Evolutionary conservation across 1,140 invertebrate genomes (phyloP), one percentile per base, ranked within the genome.

Genomic region (Alviniconcha marisindica): DNA sequence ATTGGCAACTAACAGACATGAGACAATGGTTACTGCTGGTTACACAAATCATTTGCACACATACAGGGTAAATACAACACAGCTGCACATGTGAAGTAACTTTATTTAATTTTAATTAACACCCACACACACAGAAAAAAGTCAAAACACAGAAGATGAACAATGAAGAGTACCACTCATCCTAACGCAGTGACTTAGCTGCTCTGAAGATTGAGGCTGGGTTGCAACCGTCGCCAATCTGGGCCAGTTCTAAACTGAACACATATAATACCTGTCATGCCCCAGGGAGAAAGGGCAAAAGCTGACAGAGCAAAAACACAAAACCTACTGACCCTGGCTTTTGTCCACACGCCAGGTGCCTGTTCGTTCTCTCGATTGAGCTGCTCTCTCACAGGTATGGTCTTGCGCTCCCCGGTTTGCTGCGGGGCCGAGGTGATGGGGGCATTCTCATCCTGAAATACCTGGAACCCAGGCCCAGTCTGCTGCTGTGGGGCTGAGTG

Each of bases 281-380:
- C n/a, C n/a, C n/a, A n/a, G n/a, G n/a, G n/a, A n/a, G n/a, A n/a
- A n/a, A n/a, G n/a, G n/a, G n/a, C n/a, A n/a, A n/a, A n/a, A n/a
- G n/a, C n/a, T n/a, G n/a, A n/a, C n/a, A n/a, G n/a, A n/a, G n/a
- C n/a, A n/a, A n/a, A n/a, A n/a, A n/a, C n/a, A n/a, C n/a, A n/a
- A n/a, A n/a, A n/a, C n/a, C 31, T 31, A 82, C 74, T 83, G 56
- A 91, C 88, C 78, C 89, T 90, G 18, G 87, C 87, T 84, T 90
- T 88, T 77, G 82, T 91, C 93, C 93, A 93, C 40, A 91, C 89
- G 2, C 91, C 90, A 15, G 92, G 87, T 76, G 91, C 90, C 77
- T 89, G 87, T 33, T 91, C 90, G 88, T 93, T 93, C 85, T 93
- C 93, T 73, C 89, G 90, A 44, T 93, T 89, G 18, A 86, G 40